A percentile compares a stretch with the other conserved stretches of the same genome.
Conservation (phyloP, 2,888 invertebrate genomes). For the Eristalinus sepulchralis region DNA sequence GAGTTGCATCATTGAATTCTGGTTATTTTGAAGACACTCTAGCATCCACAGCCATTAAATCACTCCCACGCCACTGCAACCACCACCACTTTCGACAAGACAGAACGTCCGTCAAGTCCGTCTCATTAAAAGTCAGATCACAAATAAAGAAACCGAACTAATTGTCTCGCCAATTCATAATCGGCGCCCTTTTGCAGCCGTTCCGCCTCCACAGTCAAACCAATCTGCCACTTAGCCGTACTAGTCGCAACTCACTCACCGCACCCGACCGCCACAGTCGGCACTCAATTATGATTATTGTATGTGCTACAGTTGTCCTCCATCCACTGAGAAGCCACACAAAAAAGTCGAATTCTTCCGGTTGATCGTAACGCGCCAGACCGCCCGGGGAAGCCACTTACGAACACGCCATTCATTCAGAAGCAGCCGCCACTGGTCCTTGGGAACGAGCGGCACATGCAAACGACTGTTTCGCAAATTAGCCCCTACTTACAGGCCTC, state of each 20-base stretch:
- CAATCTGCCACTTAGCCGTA: conserved; percentile 48
- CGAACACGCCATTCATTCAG: neutral
- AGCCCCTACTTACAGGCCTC: conserved; percentile 66
- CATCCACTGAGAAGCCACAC: neutral
- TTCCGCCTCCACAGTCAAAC: conserved; percentile 42
- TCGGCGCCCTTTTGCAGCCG: conserved; percentile 51
- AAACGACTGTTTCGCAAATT: conserved; percentile 68
- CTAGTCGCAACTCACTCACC: neutral
- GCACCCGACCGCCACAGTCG: neutral
- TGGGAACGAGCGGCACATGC: conserved; percentile 66
- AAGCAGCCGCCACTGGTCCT: conserved; percentile 34
- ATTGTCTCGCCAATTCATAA: neutral
- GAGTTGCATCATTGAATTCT: no score
- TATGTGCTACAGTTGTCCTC: conserved; percentile 3
- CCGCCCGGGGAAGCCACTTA: conserved; percentile 68
- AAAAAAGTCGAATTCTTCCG: conserved; percentile 56
- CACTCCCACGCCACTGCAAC: neutral
- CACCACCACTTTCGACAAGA: neutral
- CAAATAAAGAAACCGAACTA: neutral
- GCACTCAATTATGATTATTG: conserved; percentile 62
- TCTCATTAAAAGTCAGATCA: neutral
- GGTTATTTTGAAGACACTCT: no score
- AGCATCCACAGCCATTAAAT: no score
- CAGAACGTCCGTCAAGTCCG: neutral
- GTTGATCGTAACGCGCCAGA: conserved; percentile 48